Evolutionary conservation across 2,888 invertebrate species (phyloP).

Genomic region (Epistrophella euchroma): DNA sequence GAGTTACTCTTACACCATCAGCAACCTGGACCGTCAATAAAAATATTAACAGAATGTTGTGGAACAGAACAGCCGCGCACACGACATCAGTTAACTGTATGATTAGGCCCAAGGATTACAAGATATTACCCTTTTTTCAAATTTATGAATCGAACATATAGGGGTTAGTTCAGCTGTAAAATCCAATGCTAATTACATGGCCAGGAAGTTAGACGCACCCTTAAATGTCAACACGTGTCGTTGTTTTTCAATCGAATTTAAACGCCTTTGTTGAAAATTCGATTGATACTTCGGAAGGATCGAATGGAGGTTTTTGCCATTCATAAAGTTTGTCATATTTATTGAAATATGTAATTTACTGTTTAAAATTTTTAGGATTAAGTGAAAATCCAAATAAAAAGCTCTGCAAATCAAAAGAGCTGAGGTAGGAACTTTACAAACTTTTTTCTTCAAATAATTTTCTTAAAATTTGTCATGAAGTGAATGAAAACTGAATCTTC

Average conservation of each 20-base stretch:
- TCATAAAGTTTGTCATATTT: background rate
- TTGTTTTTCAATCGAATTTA: background rate
- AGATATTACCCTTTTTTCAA: constrained; percentile 60
- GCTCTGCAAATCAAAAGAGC: background rate
- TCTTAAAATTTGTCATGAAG: too few species aligned
- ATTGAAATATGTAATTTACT: too few species aligned
- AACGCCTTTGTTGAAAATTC: background rate
- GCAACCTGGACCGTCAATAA: constrained; percentile 41
- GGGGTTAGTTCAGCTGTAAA: constrained; percentile 58
- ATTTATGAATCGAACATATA: constrained; percentile 15
- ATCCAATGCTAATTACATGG: constrained; percentile 42
- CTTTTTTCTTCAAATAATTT: too few species aligned
- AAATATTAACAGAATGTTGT: constrained; percentile 13
- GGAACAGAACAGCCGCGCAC: constrained; percentile 38
- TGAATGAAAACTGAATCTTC: too few species aligned
- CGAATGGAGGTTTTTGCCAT: background rate
- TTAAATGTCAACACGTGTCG: constrained; percentile 26
- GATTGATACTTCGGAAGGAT: background rate
- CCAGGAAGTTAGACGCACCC: background rate
- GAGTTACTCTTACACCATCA: constrained; percentile 37
- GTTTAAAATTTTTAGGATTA: too few species aligned
- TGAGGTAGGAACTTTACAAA: too few species aligned
- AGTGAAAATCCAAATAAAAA: too few species aligned
- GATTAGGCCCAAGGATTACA: constrained; percentile 64
- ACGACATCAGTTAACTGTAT: constrained; percentile 65